phyloP scores from a whole-genome alignment of 92 coral and sea anemone genomes.

The Phenganax stokvisi region DNA sequence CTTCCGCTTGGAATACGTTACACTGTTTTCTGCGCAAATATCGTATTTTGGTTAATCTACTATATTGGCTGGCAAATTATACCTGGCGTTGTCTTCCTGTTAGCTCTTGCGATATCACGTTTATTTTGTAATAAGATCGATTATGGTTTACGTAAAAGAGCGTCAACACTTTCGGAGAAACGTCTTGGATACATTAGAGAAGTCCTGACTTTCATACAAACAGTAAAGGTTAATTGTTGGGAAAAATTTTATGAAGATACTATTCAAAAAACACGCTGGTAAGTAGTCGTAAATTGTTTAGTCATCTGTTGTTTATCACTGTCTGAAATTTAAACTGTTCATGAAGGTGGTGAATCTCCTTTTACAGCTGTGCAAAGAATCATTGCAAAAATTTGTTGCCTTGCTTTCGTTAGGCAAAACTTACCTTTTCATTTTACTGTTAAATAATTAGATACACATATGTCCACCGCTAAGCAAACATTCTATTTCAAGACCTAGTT shows the following conservation, averaged over 20 bases:
- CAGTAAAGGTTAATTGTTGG: slow-evolving; percentile 18
- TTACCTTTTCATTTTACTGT: too few relatives aligned
- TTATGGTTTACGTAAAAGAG: neutral
- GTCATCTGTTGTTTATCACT: too few relatives aligned
- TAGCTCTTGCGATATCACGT: neutral
- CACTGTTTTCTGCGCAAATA: neutral
- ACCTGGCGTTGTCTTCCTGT: slow-evolving; percentile 5
- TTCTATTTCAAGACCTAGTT: too few relatives aligned
- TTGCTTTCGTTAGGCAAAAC: too few relatives aligned
- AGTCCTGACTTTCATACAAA: neutral
- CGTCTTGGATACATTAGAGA: slow-evolving; percentile 8
- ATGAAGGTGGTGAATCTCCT: too few relatives aligned
- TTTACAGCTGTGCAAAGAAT: too few relatives aligned
- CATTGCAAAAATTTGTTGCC: too few relatives aligned
- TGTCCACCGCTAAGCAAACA: too few relatives aligned
- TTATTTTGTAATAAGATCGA: neutral
- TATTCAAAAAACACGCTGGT: slow-evolving; percentile 13
- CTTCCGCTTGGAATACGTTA: neutral
- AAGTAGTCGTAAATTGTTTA: neutral
- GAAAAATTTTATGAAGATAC: slow-evolving; percentile 3
- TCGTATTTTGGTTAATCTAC: neutral
- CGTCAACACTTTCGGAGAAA: slow-evolving; percentile 12
- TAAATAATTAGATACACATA: too few relatives aligned
- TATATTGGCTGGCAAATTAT: slow-evolving; percentile 23
- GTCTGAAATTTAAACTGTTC: neutral